These are phyloP conservation scores for Dendrocincla fuliginosa DNA, from an alignment of 2,797 vertebrate genomes.

Conservation along the genomic window DNA sequence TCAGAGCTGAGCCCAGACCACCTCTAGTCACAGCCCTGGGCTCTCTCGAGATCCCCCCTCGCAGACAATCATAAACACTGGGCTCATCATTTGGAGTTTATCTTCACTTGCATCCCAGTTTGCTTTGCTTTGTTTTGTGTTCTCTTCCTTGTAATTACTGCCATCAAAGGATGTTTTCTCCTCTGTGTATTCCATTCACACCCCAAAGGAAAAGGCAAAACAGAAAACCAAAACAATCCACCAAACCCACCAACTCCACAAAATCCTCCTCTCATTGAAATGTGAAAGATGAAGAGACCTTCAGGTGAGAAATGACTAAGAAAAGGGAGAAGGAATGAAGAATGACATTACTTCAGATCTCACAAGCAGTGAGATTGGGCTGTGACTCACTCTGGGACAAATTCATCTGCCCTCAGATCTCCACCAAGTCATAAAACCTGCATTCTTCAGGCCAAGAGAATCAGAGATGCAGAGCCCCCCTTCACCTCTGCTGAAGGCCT, in stretches of 20 bases:
- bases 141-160: background rate
- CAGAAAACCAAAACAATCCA: background rate
- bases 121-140: background rate
- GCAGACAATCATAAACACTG: background rate
- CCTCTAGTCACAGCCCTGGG: background rate
- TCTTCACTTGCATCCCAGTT: background rate
- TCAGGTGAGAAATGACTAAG: background rate
- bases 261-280: background rate
- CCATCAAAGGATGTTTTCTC: constrained; percentile 56
- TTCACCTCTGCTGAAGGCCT: background rate
- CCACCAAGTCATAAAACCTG: background rate
- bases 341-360: background rate
- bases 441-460: rapidly evolving
- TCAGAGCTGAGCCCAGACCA: background rate
- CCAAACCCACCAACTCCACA: background rate
- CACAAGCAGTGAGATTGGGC: background rate
- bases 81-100: background rate
- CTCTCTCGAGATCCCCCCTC: background rate
- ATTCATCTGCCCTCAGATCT: background rate
- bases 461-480: background rate
- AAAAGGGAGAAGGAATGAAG: background rate
- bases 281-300: background rate
- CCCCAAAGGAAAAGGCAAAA: background rate
- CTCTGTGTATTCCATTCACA: background rate
- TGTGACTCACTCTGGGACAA: background rate